Evolutionary conservation across 2,888 invertebrate species (phyloP), one percentile per base, ranked within the genome.

Genomic region (Volucella zonaria): DNA sequence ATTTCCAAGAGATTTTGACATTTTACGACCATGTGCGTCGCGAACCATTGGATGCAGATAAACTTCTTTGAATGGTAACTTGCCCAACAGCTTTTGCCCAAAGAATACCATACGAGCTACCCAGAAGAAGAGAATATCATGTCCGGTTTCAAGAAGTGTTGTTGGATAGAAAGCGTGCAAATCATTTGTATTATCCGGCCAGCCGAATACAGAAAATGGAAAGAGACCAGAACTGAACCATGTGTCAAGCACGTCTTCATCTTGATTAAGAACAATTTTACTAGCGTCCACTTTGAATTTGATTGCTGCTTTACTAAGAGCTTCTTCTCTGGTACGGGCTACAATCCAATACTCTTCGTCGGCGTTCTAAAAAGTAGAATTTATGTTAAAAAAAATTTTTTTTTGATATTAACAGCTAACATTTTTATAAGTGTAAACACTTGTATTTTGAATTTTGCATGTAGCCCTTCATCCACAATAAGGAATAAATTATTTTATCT

Each of bases 91-190:
- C 87, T 97, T 95, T 88, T 96, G 95, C 0, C 98, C 98, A 89
- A 99, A 95, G 95, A 99, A 99, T 0, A 99, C 99, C 99, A 99
- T 99, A 82, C 99, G 94, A 0, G 99, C 99, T 4, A 99, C 99
- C 99, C 99, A 99, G 93, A 99, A 99, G 94, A 99, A 99, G 59
- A 99, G 92, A 89, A 99, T 99, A 89, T 97, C 99, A 90, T 99
- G 98, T 0, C 99, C 99, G 0, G 99, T 99, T 93, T 99, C 99
- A 88, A 99, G 93, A 56, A 99, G 91, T 0, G 95, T 94, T 0
- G 97, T 96, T 0, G 99, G 99, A 93, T 98, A 99, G 92, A 97
- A 98, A 0, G 95, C 94, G 91, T 95, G 91, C 87, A 98, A 89
- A 85, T 94, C 94, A 0, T 93, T 93, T 9, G 93, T 95, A 81